Evolutionary conservation across 2,888 invertebrate genomes (phyloP), one percentile per base, ranked within the genome.

Genomic region (Chelonus formosanus): DNA sequence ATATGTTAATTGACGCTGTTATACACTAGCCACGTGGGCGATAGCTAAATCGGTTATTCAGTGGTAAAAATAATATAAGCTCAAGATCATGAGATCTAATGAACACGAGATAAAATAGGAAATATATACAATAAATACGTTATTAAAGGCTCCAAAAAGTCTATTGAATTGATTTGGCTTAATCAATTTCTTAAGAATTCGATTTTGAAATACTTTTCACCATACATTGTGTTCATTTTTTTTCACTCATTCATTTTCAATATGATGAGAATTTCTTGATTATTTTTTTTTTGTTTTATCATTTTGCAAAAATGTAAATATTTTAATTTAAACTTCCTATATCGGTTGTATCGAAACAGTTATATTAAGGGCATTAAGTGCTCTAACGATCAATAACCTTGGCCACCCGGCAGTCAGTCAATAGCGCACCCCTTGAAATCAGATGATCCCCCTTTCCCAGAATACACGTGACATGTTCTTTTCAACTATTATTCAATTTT

Each of bases 11-110:
- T 63, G 62, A 59, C 56, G 35, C n/a, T 45, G 20, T 20, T 20
- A 20, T 20, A 20, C 20, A 5, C 58, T 43, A 43, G 43, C 53
- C 56, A 52, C 67, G 65, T 45, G 54, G 54, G 48, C 58, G 35
- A 35, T 70, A 73, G 70, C 75, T 76, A 71, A 75, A 75, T 73
- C 74, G 73, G 75, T 70, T 65, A 73, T 75, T 71, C 60, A 40
- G 67, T 52, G 70, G 71, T 71, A 56, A 70, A 77, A 76, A 77
- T 76, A 20, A 20, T 20, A 20, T 20, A 76, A 34, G 35, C 52
- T 32, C 31, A 32, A 52, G 31, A 52, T 31, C 52, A 32, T 52
- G 35, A 10, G 20, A 20, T 20, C 52, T 52, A 52, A 52, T 32
- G 52, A 52, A 31, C 34, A 32, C 47, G 47, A 8, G 47, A 10